Conservation (phyloP, 2,888 invertebrate genomes). For the Girardia tigrina region DNA sequence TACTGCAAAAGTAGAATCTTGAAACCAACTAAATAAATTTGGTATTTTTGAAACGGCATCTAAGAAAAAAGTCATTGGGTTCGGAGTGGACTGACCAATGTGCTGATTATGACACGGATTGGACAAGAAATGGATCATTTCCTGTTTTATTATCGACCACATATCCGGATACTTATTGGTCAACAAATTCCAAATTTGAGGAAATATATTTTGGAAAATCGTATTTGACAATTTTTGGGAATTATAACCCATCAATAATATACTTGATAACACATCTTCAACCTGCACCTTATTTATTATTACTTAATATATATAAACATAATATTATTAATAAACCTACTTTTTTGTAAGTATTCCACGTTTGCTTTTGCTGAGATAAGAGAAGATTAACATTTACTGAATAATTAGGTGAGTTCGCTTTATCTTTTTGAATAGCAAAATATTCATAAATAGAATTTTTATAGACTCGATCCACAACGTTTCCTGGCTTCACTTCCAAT, state of each 20-base stretch:
- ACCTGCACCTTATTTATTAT: background rate
- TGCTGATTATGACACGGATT: constrained; percentile 1
- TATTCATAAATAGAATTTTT: constrained; percentile 10
- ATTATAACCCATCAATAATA: background rate
- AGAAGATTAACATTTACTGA: background rate
- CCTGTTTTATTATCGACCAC: background rate
- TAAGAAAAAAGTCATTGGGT: background rate
- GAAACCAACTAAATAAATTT: constrained; percentile 6
- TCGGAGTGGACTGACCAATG: background rate
- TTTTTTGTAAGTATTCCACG: background rate
- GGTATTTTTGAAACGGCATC: background rate
- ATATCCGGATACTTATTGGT: background rate
- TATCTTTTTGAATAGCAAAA: background rate
- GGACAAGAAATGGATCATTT: constrained; percentile 11
- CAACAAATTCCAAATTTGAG: background rate
- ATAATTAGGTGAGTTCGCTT: background rate
- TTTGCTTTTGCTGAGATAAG: background rate
- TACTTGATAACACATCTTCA: background rate
- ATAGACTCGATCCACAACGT: background rate
- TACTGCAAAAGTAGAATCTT: background rate
- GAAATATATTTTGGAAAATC: background rate
- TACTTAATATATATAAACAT: background rate
- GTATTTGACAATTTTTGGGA: background rate
- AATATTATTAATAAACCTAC: background rate
- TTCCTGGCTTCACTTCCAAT: background rate